Evolutionary conservation across 2,888 invertebrate genomes (phyloP), one percentile per base, ranked within the genome.

Genomic region (Caenorhabditis sp.): DNA sequence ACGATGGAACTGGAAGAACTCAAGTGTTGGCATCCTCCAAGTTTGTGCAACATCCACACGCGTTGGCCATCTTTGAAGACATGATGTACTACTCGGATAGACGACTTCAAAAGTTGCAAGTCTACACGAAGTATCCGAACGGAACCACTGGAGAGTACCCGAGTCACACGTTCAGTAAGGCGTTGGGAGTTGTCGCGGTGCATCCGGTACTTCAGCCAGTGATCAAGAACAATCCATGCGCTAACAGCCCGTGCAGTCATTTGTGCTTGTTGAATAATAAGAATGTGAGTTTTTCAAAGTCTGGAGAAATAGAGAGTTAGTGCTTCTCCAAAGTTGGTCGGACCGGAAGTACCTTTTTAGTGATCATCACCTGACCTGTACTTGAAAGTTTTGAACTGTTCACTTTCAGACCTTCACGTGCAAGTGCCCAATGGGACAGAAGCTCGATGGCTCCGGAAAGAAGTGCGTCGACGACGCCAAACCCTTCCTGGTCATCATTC

Each of bases 21-120:
- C 90, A 91, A 74, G 84, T 84, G 4, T 24, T 84, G 0, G 51
- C 84, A 0, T 59, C 80, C 22, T 79, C 84, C 12, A 83, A 83
- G 35, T 98, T 98, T 92, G 93, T 99, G 0, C 94, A 97, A 1
- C 98, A 98, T 93, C 97, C 98, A 0, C 98, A 98, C 93, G 97
- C 96, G 10, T 93, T 99, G 44, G 96, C 97, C 0, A 93, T 98
- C 8, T 98, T 98, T 93, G 98, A 99, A 93, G 97, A 98, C 91
- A 96, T 96, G 0, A 94, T 99, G 75, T 99, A 97, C 93, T 98
- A 97, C 96, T 86, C 88, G 41, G 91, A 91, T 64, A 61, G 90
- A 58, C 79, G 90, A 14, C 87, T 91, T 1, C 91, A 91, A 72
- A 82, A 86, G 16, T 86, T 91, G 14, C 87, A 87, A 64, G 89